Evolutionary conservation across 1,140 invertebrate genomes (phyloP), one percentile per base, ranked within the genome.

Genomic region (Drosophila sulfurigaster): DNA sequence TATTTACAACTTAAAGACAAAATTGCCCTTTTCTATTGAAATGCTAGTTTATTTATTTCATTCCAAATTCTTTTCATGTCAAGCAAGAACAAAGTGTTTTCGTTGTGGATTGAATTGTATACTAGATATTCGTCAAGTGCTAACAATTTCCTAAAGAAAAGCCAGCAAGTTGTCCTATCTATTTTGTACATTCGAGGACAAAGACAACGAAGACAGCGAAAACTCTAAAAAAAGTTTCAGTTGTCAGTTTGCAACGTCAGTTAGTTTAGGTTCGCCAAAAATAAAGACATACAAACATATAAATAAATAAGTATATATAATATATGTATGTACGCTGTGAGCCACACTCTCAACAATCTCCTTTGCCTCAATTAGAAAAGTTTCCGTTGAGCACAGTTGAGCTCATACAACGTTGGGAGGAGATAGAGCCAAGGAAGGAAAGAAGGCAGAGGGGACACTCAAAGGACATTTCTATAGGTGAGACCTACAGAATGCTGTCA

Each of bases 321-420:
- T 28, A 11, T 52, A 48, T 62, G n/a, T 30, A 25, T n/a, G 13
- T 52, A 32, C 63, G 13, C 70, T 69, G 49, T 75, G 60, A 15
- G 35, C 16, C 32, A 62, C 54, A 48, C 75, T 81, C 30, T 81
- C 30, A 57, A 87, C 71, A 82, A 63, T 87, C 79, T 79, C 69
- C 71, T 71, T 25, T 69, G 76, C 76, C 75, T 70, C 82, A 86
- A 86, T 86, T 86, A 88, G 58, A 87, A 86, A 86, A 86, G 71
- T 86, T 87, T 65, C 65, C 59, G 10, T 35, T 54, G 48, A 75
- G 71, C 56, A 59, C 54, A 66, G 59, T 82, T 72, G 45, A 71
- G 70, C 32, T 43, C 16, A 69, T 6, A 32, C 49, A 49, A 48
- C 57, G 5, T 46, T 32, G 35, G 8, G 0, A 10, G 35, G 10